Conservation (phyloP, 2,113 vertebrate species). For the Ictalurus furcatus region DNA sequence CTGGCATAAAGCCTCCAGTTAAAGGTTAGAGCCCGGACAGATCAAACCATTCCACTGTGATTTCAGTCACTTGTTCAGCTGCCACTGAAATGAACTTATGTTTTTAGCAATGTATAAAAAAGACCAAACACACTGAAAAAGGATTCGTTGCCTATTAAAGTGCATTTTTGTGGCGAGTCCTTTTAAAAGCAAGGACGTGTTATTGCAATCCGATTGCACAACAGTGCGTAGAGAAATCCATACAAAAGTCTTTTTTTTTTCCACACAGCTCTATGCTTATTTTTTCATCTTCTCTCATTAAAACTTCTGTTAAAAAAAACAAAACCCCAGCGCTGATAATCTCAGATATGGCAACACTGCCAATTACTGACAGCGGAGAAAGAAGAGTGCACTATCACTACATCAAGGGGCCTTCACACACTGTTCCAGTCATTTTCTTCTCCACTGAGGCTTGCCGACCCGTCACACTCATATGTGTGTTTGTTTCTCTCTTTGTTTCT, state of each 20-base stretch:
- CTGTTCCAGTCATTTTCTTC: neutral
- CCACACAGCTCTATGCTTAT: neutral
- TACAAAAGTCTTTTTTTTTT: neutral
- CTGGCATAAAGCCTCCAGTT: neutral
- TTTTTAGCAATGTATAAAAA: neutral
- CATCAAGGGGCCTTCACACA: slow-evolving; percentile 20
- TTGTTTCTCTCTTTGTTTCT: slow-evolving; percentile 54
- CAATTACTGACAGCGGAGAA: slow-evolving; percentile 12
- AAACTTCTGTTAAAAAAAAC: neutral
- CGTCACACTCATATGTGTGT: slow-evolving; percentile 27
- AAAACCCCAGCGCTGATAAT: neutral
- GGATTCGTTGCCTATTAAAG: neutral
- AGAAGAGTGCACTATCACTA: neutral
- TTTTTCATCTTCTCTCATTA: slow-evolving; percentile 44
- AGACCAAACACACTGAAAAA: neutral
- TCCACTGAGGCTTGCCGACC: no score
- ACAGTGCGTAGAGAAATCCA: neutral
- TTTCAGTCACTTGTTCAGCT: neutral
- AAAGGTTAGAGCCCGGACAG: neutral
- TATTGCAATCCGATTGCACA: slow-evolving; percentile 17
- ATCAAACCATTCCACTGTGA: neutral
- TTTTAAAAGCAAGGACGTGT: slow-evolving; percentile 6
- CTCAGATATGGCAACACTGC: slow-evolving; percentile 21
- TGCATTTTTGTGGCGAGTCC: neutral
- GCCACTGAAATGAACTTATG: neutral